Percentiles rank a stretch among this genome's conserved stretches.
These are phyloP conservation scores for Amblyteles armatorius DNA, from an alignment of 2,888 invertebrate genomes.

Conservation along the genomic window DNA sequence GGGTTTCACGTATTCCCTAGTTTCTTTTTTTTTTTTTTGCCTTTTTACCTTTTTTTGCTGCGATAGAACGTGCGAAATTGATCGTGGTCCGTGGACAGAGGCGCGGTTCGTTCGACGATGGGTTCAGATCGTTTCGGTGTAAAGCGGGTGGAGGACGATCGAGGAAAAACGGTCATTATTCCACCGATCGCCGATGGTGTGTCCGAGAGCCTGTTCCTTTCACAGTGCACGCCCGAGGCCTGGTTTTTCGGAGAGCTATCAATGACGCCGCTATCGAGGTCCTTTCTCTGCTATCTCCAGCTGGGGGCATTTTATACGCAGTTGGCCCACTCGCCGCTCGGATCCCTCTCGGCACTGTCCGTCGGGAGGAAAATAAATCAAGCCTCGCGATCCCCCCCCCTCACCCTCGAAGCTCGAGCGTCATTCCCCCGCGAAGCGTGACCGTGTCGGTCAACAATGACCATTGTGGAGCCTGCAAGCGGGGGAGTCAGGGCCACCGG, in stretches of 20 bases:
- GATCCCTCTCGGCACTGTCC: neutral
- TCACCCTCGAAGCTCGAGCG: conserved; percentile 53
- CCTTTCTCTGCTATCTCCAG: neutral
- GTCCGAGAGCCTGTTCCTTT: conserved; percentile 54
- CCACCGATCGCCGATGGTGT: conserved; percentile 53
- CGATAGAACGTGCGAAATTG: too few relatives aligned
- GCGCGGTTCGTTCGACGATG: too few relatives aligned
- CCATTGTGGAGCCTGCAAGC: conserved; percentile 77
- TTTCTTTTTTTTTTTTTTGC: too few relatives aligned
- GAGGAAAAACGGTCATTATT: conserved; percentile 45
- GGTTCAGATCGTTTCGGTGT: conserved; percentile 16
- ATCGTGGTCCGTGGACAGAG: too few relatives aligned
- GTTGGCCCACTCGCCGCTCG: conserved; percentile 4
- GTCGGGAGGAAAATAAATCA: conserved; percentile 62
- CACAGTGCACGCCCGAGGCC: conserved; percentile 24
- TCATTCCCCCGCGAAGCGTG: conserved; percentile 80
- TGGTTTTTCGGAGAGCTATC: conserved; percentile 40
- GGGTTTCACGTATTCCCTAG: too few relatives aligned
- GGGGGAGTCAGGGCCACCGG: conserved; percentile 71
- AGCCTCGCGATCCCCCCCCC: conserved; percentile 36
- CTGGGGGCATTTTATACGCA: conserved; percentile 2
- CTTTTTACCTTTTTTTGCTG: too few relatives aligned
- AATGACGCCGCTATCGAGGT: conserved; percentile 15
- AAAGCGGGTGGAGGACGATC: conserved; percentile 20
- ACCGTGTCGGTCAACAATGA: conserved; percentile 83